Conservation (phyloP, 2,888 invertebrate genomes). For the Parthenolecanium corni region DNA sequence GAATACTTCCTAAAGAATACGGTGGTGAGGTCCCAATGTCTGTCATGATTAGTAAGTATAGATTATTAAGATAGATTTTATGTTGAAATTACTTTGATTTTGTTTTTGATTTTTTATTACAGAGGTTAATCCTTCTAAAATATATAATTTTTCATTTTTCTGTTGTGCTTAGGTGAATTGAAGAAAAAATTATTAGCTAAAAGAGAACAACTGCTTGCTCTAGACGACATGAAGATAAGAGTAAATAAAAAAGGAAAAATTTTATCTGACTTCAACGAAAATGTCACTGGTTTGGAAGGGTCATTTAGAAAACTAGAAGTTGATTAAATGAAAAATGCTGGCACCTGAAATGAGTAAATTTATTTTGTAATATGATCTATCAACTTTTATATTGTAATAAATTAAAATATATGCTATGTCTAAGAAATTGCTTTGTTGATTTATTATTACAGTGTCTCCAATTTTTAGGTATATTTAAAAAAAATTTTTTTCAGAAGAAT, state of each 20-base stretch:
- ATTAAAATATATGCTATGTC: too few relatives aligned
- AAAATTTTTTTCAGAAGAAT: too few relatives aligned
- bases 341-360: not conserved
- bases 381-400: not conserved
- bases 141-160: conserved; percentile 20
- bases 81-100: too few relatives aligned
- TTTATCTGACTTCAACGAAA: conserved; percentile 56
- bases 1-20: conserved; percentile 64
- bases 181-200: conserved; percentile 36
- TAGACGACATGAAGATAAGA: conserved; percentile 39
- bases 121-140: too few relatives aligned
- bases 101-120: too few relatives aligned
- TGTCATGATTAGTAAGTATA: conserved; percentile 61
- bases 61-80: too few relatives aligned
- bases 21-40: conserved; percentile 72
- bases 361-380: not conserved
- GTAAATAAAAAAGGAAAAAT: conserved; percentile 60
- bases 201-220: conserved; percentile 35
- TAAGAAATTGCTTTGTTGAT: too few relatives aligned
- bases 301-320: conserved; percentile 69
- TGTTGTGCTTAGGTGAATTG: conserved; percentile 34
- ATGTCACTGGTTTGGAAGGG: conserved; percentile 59
- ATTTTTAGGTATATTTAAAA: too few relatives aligned
- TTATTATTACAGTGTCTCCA: too few relatives aligned
- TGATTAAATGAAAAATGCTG: conserved; percentile 44